Conservation (phyloP, 2,797 vertebrate genomes). For the Nannoperca australis region DNA sequence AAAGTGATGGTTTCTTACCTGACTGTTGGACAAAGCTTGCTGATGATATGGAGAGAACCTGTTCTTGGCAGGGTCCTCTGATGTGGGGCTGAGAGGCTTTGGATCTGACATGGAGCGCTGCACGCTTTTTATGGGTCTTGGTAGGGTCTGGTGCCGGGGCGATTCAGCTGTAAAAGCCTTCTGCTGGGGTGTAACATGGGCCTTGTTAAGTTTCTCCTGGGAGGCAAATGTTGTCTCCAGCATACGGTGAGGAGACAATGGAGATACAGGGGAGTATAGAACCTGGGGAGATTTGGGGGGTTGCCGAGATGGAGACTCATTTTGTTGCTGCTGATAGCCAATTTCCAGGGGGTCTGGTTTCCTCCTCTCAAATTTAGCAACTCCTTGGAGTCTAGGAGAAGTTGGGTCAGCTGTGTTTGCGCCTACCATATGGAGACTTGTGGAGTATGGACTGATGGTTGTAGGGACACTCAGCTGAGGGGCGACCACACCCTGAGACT, state of each 20-base stretch:
- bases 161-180: slow-evolving; percentile 94
- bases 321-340: slow-evolving; percentile 90
- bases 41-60: slow-evolving; percentile 97
- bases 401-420: slow-evolving; percentile 86
- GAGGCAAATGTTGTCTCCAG: slow-evolving; percentile 95
- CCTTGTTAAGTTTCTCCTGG: slow-evolving; percentile 97
- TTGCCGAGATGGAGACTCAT: slow-evolving; percentile 91
- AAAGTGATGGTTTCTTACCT: slow-evolving; percentile 86
- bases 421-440: slow-evolving; percentile 93
- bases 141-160: slow-evolving; percentile 93
- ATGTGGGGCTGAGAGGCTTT: slow-evolving; percentile 98
- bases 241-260: slow-evolving; percentile 96
- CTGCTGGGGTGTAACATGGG: slow-evolving; percentile 97
- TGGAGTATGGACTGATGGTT: slow-evolving; percentile 94
- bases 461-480: slow-evolving; percentile 94
- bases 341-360: slow-evolving; percentile 98
- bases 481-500: slow-evolving; percentile 90
- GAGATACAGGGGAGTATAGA: slow-evolving; percentile 97
- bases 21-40: slow-evolving; percentile 90
- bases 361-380: slow-evolving; percentile 94
- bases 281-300: slow-evolving; percentile 98
- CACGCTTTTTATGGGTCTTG: slow-evolving; percentile 97
- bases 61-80: slow-evolving; percentile 93
- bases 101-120: slow-evolving; percentile 99
- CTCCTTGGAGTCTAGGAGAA: slow-evolving; percentile 85